Base-by-base conservation (phyloP, 2,888 invertebrate genomes). In the Polymixis flavicincta region DNA sequence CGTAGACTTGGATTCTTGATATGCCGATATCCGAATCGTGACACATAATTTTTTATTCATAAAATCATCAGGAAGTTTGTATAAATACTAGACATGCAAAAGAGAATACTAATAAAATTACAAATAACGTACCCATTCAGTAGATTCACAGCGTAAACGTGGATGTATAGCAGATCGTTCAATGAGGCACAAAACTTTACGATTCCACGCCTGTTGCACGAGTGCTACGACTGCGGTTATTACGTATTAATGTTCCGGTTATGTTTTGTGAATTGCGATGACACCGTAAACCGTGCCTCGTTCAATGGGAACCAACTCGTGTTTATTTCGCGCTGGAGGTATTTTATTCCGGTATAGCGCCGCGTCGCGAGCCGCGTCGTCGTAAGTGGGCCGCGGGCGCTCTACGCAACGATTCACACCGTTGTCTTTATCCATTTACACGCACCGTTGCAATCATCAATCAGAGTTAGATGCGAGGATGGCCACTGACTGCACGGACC, bases 341-440 rank as follows among this genome's bases (percentile, higher is more conserved):
- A 79, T 75, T 79, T 76, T 77, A 83, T 80, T 76, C 66, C 69
- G 61, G 71, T 63, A 13, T 25, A 60, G 78, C 75, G 78, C 70
- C 82, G 71, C 63, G 69, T 70, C 81, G 84, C 74, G 69, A 54
- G n/a, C 2, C 48, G 70, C 52, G 59, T 45, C 60, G 73, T 22
- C 69, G 57, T 59, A 75, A 76, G 80, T 83, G 71, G 63, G 80
- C 74, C 67, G 74, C 66, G 69, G 67, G 22, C 64, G 70, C 71
- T 45, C 65, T 71, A 71, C 74, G 48, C 79, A 67, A 50, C 71
- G 60, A 76, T 71, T 83, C 89, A 89, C 89, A 89, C 90, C 90
- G 81, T 87, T 89, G 84, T 89, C 76, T 84, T 89, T 87, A 86
- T 89, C 88, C 91, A 90, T 91, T 85, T 89, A 87, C 74, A 74